These are phyloP conservation scores for Papilio demoleus DNA, from an alignment of 2,888 invertebrate species.

Conservation along the genomic window DNA sequence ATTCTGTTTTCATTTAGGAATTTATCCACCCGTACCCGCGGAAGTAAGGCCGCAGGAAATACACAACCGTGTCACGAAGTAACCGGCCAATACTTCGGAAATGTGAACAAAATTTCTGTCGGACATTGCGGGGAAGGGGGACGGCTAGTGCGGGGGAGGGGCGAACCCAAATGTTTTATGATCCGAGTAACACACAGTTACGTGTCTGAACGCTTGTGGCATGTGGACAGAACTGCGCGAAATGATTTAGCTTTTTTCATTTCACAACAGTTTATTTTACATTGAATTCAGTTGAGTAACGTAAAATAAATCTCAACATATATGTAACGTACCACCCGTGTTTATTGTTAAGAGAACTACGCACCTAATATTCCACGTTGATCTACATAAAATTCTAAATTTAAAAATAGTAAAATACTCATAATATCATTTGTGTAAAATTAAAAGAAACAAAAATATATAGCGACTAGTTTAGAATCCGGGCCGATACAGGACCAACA, in stretches of 20 bases:
- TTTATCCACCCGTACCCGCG: neutral
- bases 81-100: conserved; percentile 45
- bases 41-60: conserved; percentile 37
- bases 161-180: conserved; percentile 68
- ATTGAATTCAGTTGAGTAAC: conserved; percentile 49
- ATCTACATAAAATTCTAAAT: neutral
- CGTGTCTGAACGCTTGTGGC: conserved; percentile 63
- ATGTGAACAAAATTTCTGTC: conserved; percentile 48
- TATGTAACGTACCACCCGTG: conserved; percentile 22
- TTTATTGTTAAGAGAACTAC: conserved; percentile 25
- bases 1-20: conserved; percentile 15
- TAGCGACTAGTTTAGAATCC: no score
- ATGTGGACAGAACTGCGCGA: conserved; percentile 71
- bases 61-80: conserved; percentile 46
- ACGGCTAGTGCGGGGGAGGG: conserved; percentile 34
- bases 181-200: conserved; percentile 61
- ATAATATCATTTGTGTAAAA: no score
- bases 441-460: no score
- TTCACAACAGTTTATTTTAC: conserved; percentile 67
- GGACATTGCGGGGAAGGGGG: conserved; percentile 42
- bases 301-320: conserved; percentile 35
- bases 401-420: no score
- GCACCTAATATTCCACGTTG: neutral
- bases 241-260: conserved; percentile 74
- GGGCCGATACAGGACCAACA: no score